These are phyloP conservation scores for Allygus modestus DNA, from an alignment of 2,888 invertebrate species.

Conservation along the genomic window DNA sequence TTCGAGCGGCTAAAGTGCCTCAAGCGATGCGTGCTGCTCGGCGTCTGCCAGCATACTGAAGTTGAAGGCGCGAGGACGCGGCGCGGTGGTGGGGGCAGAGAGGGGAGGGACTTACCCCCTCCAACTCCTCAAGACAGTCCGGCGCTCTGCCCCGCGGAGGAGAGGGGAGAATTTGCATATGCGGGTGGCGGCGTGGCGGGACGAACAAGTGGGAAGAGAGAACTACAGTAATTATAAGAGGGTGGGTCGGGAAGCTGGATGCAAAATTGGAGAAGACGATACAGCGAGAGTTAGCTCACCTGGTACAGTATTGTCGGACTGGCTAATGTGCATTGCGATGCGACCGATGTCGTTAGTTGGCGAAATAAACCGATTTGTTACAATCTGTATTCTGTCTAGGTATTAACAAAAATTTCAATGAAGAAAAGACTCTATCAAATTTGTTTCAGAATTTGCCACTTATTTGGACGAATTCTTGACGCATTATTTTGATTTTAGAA, in stretches of 20 bases:
- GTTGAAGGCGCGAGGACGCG: slow-evolving; percentile 33
- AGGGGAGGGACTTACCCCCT: slow-evolving; percentile 55
- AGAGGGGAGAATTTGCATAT: slow-evolving; percentile 63
- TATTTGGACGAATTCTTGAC: too few species aligned
- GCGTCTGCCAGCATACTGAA: slow-evolving; percentile 61
- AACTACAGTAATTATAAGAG: slow-evolving; percentile 56
- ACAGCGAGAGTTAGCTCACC: slow-evolving; percentile 40
- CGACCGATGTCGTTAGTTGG: not conserved
- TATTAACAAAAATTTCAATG: too few species aligned
- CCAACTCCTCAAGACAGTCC: slow-evolving; percentile 56
- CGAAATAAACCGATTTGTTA: too few species aligned
- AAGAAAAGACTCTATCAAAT: too few species aligned
- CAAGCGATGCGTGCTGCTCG: slow-evolving; percentile 35
- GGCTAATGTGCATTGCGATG: slow-evolving; percentile 37
- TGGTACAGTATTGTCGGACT: slow-evolving; percentile 53
- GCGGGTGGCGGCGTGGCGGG: slow-evolving; percentile 56
- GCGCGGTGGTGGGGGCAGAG: slow-evolving; percentile 50
- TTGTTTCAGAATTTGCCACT: not conserved
- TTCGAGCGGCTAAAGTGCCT: slow-evolving; percentile 1
- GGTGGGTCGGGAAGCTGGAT: slow-evolving; percentile 43
- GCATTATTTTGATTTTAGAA: too few species aligned
- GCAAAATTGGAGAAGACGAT: slow-evolving; percentile 61
- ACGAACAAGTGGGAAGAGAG: slow-evolving; percentile 59
- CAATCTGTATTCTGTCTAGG: too few species aligned
- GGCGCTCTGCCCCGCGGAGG: slow-evolving; percentile 48